A percentile compares a stretch with the other conserved stretches of the same genome.
Evolutionary conservation across 2,888 invertebrate genomes (phyloP).

Genomic region (Thymelicus acteon): DNA sequence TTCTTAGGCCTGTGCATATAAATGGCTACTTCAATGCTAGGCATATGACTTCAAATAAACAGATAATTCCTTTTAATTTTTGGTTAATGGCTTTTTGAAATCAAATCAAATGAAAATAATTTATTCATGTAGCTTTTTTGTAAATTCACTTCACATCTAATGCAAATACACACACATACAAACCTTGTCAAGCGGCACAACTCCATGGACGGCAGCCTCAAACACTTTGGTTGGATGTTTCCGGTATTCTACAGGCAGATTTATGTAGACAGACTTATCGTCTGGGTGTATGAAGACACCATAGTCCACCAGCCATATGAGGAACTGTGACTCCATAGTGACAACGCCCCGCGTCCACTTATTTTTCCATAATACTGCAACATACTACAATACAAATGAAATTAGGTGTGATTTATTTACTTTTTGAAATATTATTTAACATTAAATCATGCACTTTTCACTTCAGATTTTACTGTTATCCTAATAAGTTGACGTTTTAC

Average conservation of each 20-base stretch:
- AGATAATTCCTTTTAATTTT: too few relatives aligned
- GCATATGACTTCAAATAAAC: too few relatives aligned
- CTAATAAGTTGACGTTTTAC: too few relatives aligned
- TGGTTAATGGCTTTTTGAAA: too few relatives aligned
- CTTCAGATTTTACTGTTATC: too few relatives aligned
- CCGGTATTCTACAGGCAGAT: conserved; percentile 55
- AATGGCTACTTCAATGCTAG: too few relatives aligned
- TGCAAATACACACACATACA: too few relatives aligned
- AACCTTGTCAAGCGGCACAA: conserved; percentile 61
- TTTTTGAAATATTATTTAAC: not conserved
- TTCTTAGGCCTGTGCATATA: too few relatives aligned
- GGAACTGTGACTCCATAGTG: conserved; percentile 54
- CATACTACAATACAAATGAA: conserved; percentile 53
- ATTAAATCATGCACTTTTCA: too few relatives aligned
- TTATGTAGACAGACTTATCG: conserved; percentile 52
- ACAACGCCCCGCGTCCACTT: conserved; percentile 63
- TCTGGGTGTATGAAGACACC: conserved; percentile 56
- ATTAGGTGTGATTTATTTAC: not conserved
- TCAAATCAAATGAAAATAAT: too few relatives aligned
- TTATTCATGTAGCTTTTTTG: too few relatives aligned
- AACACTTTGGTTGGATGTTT: conserved; percentile 62
- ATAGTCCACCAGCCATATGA: conserved; percentile 65
- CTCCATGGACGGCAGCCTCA: conserved; percentile 68
- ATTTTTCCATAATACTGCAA: conserved; percentile 60
- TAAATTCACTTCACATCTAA: too few relatives aligned